These are phyloP conservation scores for Petaurus breviceps DNA, from an alignment of 2,113 vertebrate species.

Conservation along the genomic window DNA sequence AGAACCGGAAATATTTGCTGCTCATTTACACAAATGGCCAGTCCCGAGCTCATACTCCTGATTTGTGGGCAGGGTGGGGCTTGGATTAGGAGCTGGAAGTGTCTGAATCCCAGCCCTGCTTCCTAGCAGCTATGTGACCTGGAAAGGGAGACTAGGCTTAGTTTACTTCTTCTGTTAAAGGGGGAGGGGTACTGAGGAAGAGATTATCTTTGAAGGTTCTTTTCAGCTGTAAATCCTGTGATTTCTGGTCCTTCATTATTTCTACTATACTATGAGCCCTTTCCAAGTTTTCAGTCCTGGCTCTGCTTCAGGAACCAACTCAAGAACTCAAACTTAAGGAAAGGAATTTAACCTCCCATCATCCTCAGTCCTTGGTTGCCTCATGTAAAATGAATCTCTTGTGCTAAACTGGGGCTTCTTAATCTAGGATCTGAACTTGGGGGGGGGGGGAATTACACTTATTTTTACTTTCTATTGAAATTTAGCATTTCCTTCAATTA, in stretches of 20 bases:
- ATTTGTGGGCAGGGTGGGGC: neutral
- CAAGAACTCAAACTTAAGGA: neutral
- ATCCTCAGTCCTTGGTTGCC: neutral
- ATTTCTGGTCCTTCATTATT: neutral
- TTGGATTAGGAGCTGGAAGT: neutral
- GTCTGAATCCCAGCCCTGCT: neutral
- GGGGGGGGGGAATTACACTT: neutral
- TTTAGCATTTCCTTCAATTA: neutral
- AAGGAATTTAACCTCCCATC: neutral
- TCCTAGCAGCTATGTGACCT: neutral
- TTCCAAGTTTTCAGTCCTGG: neutral
- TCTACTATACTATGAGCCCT: neutral
- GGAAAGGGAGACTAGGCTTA: neutral
- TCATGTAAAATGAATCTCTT: neutral
- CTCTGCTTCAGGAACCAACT: neutral
- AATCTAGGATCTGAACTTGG: neutral
- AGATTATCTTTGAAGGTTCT: neutral
- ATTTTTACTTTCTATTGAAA: neutral
- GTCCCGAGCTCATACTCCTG: neutral
- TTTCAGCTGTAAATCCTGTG: neutral
- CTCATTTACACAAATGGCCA: neutral
- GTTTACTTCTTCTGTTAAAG: neutral
- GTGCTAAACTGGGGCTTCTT: neutral
- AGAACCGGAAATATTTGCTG: neutral
- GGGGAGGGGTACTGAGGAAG: neutral